Evolutionary conservation across 2,113 vertebrate genomes (phyloP), one percentile per base, ranked within the genome.

Genomic region (Ophthalmolycus amberensis): DNA sequence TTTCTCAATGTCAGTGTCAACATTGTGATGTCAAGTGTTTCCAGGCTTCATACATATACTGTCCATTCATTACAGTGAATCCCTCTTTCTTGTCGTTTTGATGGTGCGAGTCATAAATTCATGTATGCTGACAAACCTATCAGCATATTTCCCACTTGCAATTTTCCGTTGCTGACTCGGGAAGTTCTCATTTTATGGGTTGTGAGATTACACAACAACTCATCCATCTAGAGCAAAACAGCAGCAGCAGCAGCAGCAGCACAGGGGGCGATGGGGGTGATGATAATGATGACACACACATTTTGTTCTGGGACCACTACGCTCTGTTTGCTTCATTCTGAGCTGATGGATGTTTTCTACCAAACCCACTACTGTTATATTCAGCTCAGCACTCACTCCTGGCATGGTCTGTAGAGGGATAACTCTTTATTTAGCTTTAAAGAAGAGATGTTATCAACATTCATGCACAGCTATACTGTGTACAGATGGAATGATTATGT

Each of bases 131-230:
- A 83, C 83, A 75, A 65, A 62, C 79, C 58, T 71, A 72, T 81
- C 64, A 73, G 69, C 42, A 52, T 58, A 71, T 14, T 62, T 78
- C 60, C 22, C 67, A 58, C 10, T 76, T 84, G 82, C 76, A 81
- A 67, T 77, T 90, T 86, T 75, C 52, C 46, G 87, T 76, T 85
- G 89, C 87, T 91, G 88, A 89, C 74, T 77, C 9, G 38, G 79
- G 59, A 79, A 32, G 40, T 85, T 80, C 37, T 80, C 16, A 58
- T 76, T 20, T 82, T 70, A 72, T 78, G 68, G 58, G 56, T 59
- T 71, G 69, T 79, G 66, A 58, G 78, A 79, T 70, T 58, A 71
- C 32, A 54, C 56, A 74, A 44, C 68, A 75, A 38, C 78, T 88
- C 87, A 88, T 91, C 87, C 74, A 85, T 90, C 87, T 77, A 7